Conservation (phyloP, 2,113 vertebrate genomes). For the Caretta caretta region DNA sequence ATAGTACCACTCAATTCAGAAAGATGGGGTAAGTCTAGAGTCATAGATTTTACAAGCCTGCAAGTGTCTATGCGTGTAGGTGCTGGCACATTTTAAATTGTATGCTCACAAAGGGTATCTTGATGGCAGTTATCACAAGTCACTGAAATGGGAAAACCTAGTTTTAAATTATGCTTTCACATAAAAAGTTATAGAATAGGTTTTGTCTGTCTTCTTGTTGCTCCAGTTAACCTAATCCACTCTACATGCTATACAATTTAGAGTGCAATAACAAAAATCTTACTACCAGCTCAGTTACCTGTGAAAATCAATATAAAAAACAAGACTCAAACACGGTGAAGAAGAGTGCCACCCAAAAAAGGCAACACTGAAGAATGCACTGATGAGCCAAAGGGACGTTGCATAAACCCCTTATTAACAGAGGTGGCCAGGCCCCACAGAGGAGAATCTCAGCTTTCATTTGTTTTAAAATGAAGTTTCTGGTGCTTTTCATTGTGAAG, state of each 20-base stretch:
- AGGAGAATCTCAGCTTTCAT: neutral
- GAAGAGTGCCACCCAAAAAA: neutral
- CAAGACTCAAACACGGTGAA: neutral
- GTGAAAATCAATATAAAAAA: neutral
- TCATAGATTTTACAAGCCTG: neutral
- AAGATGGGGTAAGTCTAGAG: neutral
- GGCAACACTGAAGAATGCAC: neutral
- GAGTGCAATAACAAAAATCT: neutral
- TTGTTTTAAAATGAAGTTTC: neutral
- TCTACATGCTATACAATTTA: neutral
- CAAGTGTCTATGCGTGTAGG: neutral
- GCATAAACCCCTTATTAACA: neutral
- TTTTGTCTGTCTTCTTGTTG: neutral
- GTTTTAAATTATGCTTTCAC: neutral
- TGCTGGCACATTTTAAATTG: neutral
- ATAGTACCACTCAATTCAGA: conserved; percentile 42
- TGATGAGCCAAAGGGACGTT: neutral
- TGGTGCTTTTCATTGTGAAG: neutral
- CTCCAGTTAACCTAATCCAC: neutral
- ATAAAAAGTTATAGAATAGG: neutral
- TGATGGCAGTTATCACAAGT: conserved; percentile 7
- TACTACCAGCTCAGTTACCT: neutral
- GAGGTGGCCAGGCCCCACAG: neutral
- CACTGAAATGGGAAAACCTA: neutral
- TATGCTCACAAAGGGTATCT: neutral